phyloP scores from a whole-genome alignment of 2,113 vertebrate genomes.

The Plectropomus leopardus region DNA sequence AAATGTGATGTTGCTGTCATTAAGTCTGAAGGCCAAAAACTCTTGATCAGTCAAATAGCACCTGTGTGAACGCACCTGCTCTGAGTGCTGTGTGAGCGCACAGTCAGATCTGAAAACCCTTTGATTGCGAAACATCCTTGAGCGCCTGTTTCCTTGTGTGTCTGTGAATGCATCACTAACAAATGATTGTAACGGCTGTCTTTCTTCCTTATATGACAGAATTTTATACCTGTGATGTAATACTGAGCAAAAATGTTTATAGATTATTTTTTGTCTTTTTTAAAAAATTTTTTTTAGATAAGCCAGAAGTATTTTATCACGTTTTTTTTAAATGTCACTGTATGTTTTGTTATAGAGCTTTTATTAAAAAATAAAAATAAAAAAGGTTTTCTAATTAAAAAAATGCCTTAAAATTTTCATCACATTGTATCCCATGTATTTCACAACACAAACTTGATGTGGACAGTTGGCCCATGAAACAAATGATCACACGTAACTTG shows the following conservation, averaged over 20 bases:
- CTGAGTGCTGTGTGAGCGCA: neutral
- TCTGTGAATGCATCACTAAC: constrained; percentile 60
- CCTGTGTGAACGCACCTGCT: neutral
- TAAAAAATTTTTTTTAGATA: constrained; percentile 56
- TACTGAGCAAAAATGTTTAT: constrained; percentile 44
- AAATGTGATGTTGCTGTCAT: constrained; percentile 22
- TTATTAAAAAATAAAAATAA: constrained; percentile 31
- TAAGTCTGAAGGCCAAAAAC: constrained; percentile 36
- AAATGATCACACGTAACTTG: constrained; percentile 27
- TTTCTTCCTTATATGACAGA: constrained; percentile 29
- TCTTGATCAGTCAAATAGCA: constrained; percentile 6
- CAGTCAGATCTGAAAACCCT: constrained; percentile 80
- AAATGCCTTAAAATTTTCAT: constrained; percentile 37
- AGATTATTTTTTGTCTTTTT: constrained; percentile 22
- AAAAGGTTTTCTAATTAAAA: constrained; percentile 73
- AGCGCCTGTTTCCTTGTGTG: neutral
- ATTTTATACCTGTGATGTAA: constrained; percentile 50
- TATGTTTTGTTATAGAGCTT: constrained; percentile 69
- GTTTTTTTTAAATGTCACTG: constrained; percentile 47
- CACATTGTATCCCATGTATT: constrained; percentile 5
- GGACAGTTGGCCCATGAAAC: neutral
- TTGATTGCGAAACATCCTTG: constrained; percentile 54
- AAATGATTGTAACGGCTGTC: constrained; percentile 26
- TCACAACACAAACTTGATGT: neutral
- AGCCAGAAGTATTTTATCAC: constrained; percentile 67